Base-by-base conservation (phyloP, 2,888 invertebrate species). In the Plebejus argus region DNA sequence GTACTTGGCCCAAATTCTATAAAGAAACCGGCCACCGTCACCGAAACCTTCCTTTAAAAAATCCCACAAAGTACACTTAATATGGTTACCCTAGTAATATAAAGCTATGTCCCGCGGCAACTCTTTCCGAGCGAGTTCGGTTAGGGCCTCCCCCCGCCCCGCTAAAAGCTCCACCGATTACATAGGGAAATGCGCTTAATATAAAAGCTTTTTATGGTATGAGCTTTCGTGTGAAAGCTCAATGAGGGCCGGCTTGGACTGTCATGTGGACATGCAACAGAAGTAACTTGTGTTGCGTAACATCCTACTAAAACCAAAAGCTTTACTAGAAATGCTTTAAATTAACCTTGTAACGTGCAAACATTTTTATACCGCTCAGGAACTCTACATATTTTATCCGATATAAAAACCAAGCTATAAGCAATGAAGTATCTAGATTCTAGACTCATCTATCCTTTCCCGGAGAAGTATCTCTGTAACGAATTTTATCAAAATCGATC, bases 51-150 rank as follows among this genome's bases (percentile, higher is more conserved):
- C 1, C 39, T 56, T 56, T 6, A 5, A 53, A 56, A 58, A 0
- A 12, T 35, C 39, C 39, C 39, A n/a, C n/a, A n/a, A 71, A 71
- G 0, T 20, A 20, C 71, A 39, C 4, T 71, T 4, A 71, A 3
- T 18, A 53, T 33, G 18, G 74, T 53, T 18, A 7, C 28, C 23
- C 28, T 28, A 53, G 74, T 74, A 74, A 74, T 74, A 72, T 72
- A 53, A 74, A 53, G 74, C 74, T 74, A 12, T 74, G 53, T 74
- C 74, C 74, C 53, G 74, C 53, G 74, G 74, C 74, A 49, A 53
- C 74, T 74, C 74, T 72, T 72, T 72, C 23, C 28, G 28, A 53
- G 28, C 74, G 74, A 28, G 74, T 74, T 74, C 53, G 28, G 28
- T 28, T 15, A 28, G 20, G 74, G 53, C 23, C 72, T n/a, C 20